Conservation (phyloP, 30 jellyfish, hydroid and myxozoan species). For the Pseudorhiza aurosa region DNA sequence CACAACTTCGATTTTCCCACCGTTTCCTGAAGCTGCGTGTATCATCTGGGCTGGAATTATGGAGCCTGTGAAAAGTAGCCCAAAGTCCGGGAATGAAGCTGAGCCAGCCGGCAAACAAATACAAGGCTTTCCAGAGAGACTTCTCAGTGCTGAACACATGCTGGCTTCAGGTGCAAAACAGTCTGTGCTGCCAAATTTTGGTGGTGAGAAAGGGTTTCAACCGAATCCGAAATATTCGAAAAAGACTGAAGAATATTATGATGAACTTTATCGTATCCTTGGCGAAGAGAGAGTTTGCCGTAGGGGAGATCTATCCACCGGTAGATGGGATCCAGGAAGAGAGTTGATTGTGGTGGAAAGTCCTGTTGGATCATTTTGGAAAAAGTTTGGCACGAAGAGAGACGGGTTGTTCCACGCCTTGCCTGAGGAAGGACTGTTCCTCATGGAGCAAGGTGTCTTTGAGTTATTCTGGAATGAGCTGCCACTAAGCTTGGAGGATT, state of each 20-base stretch:
- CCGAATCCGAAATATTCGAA: not conserved
- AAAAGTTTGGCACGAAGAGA: constrained; percentile 36
- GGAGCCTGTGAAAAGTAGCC: too few species aligned
- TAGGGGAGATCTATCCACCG: constrained; percentile 39
- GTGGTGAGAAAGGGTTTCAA: constrained; percentile 38
- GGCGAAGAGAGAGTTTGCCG: constrained; percentile 71
- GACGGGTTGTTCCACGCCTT: constrained; percentile 38
- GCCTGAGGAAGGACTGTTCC: constrained; percentile 69
- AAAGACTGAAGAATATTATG: constrained; percentile 10
- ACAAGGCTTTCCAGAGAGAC: constrained; percentile 24
- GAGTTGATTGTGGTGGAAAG: constrained; percentile 15
- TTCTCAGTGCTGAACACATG: constrained; percentile 23
- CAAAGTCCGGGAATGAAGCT: too few species aligned
- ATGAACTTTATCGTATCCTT: constrained; percentile 22
- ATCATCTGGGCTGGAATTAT: too few species aligned
- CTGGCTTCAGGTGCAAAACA: constrained; percentile 12
- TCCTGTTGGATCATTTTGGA: constrained; percentile 44
- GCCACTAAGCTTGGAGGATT: constrained; percentile 59
- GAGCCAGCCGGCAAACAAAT: too few species aligned
- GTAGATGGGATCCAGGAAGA: constrained; percentile 21
- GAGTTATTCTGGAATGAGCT: constrained; percentile 39
- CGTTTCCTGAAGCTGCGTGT: too few species aligned
- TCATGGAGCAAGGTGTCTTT: constrained; percentile 62
- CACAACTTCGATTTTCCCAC: too few species aligned
- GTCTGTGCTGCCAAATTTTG: constrained; percentile 37